phyloP scores from a whole-genome alignment of 2,113 vertebrate species.

The Malurus melanocephalus region DNA sequence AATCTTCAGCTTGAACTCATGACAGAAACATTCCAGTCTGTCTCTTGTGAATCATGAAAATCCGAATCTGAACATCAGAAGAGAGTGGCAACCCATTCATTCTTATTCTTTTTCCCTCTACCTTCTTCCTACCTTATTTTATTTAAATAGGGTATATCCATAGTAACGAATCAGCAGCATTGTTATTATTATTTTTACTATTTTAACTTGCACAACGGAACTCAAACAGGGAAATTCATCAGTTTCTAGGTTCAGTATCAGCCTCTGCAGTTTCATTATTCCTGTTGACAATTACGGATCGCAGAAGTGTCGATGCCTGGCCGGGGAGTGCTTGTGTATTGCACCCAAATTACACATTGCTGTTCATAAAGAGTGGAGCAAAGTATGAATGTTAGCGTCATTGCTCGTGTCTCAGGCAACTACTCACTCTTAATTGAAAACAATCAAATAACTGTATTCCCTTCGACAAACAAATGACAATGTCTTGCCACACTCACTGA shows the following conservation, averaged over 20 bases:
- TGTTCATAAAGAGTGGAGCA: constrained; percentile 66
- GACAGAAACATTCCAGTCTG: constrained; percentile 24
- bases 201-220: background rate
- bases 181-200: constrained; percentile 12
- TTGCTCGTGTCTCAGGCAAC: constrained; percentile 72
- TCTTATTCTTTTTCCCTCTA: background rate
- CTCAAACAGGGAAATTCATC: constrained; percentile 42
- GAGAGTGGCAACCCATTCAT: background rate
- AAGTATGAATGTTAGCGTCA: constrained; percentile 65
- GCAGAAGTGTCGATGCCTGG: constrained; percentile 59
- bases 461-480: constrained; percentile 8
- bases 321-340: constrained; percentile 70
- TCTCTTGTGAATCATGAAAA: background rate
- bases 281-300: constrained; percentile 72
- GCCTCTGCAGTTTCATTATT: constrained; percentile 72
- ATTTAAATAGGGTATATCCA: constrained; percentile 47
- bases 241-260: constrained; percentile 46
- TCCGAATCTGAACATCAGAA: background rate
- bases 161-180: background rate
- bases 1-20: constrained; percentile 47
- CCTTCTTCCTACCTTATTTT: background rate
- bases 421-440: constrained; percentile 74
- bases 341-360: constrained; percentile 76
- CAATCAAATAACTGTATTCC: constrained; percentile 68
- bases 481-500: background rate